Base-by-base conservation (phyloP, 2,888 invertebrate genomes). In the Phaedon cochleariae region DNA sequence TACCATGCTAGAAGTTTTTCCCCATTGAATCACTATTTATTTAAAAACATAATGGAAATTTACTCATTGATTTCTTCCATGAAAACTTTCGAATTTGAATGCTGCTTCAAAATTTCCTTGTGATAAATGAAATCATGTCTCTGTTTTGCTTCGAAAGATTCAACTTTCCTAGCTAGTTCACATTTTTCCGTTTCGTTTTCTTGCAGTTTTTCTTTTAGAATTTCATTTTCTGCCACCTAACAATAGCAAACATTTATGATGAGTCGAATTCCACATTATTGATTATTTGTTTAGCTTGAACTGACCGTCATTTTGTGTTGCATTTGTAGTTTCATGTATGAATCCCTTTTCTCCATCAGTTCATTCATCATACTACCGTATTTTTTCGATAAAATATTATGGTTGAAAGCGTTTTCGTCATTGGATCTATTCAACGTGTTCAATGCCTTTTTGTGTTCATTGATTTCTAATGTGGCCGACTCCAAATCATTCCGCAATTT, bases 91-190 rank as follows among this genome's bases (percentile, higher is more conserved):
- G 77, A 65, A 62, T 74, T 72, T 12, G 34, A 62, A 26, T 76
- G 65, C 51, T 74, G 67, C 51, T 75, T 71, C 7, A 73, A 57
- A 18, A 79, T 67, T 31, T 76, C 73, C 21, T 73, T 76, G 22
- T 73, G 73, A 62, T 73, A 76, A 21, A 67, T 59, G 3, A 54
- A 52, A 58, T 73, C 74, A 45, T 74, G 74, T n/a, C 65, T 68
- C 45, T 74, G 74, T 60, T 77, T 76, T 1, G 73, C 71, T 64
- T 76, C 74, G 2, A 79, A 65, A 54, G 73, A 71, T 20, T 78
- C 76, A 1, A 77, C 31, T 72, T 76, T 72, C 55, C 74, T 70
- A 10, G 63, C 64, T 45, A 78, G 63, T 45, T 76, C 74, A 15
- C 65, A 62, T 53, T 74, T 79, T 55, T 79, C 76, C 10, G 72